A percentile compares a stretch with the other conserved stretches of the same genome.
Evolutionary conservation across 2,113 vertebrate genomes (phyloP).

Genomic region (Muntiacus muntjak): DNA sequence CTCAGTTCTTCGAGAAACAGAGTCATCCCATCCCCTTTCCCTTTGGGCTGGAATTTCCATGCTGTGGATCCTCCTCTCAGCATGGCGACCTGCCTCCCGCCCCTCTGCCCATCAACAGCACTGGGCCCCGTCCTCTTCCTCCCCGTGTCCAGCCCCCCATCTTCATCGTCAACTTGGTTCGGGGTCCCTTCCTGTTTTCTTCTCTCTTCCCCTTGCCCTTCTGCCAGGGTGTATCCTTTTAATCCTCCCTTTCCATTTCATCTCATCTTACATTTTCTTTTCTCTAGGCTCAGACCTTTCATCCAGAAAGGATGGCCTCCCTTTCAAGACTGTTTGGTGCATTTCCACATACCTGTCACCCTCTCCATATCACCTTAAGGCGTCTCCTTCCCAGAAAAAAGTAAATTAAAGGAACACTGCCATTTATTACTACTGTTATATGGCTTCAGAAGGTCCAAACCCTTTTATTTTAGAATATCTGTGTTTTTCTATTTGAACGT

Average conservation of each 20-base stretch:
- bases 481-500: neutral
- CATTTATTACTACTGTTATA: neutral
- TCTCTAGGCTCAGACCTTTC: neutral
- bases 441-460: neutral
- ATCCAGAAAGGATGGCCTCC: neutral
- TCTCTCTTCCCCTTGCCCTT: neutral
- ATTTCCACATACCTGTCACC: neutral
- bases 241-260: neutral
- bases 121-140: neutral
- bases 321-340: neutral
- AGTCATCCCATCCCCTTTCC: neutral
- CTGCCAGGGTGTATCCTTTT: neutral
- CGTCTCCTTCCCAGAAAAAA: neutral
- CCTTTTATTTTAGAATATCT: neutral
- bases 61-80: neutral
- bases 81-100: accelerated
- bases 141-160: neutral
- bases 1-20: neutral
- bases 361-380: neutral
- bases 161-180: too few species aligned
- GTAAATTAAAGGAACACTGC: neutral
- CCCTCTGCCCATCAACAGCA: neutral
- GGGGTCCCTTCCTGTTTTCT: neutral
- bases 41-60: neutral
- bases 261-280: neutral